A percentile compares a stretch with the other conserved stretches of the same genome.
phyloP scores from a whole-genome alignment of 1,140 invertebrate genomes.

The Danaus plexippus region DNA sequence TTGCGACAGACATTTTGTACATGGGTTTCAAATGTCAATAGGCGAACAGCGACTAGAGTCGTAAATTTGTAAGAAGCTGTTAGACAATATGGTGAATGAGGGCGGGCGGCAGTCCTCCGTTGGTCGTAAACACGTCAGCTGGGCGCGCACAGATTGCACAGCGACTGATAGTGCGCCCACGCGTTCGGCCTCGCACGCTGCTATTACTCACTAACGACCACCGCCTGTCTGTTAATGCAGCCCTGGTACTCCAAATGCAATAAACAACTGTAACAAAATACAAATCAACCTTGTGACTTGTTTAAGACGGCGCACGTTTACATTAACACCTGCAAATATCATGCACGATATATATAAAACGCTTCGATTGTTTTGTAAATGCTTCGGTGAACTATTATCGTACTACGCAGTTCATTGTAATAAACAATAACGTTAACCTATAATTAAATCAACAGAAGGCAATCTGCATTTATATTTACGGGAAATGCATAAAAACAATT shows the following conservation, averaged over 20 bases:
- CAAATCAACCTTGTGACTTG: constrained; percentile 23
- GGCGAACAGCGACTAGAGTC: constrained; percentile 14
- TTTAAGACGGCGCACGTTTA: constrained; percentile 17
- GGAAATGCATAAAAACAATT: constrained; percentile 15
- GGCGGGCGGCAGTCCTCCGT: constrained; percentile 46
- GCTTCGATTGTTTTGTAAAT: constrained; percentile 6
- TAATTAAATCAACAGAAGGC: too few species aligned
- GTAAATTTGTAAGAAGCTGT: constrained; percentile 58
- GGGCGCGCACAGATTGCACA: constrained; percentile 47
- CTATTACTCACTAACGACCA: constrained; percentile 52
- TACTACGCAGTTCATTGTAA: too few species aligned
- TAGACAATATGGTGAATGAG: constrained; percentile 62
- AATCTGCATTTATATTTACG: constrained; percentile 9
- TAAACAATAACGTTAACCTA: too few species aligned
- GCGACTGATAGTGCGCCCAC: constrained; percentile 37
- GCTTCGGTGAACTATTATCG: too few species aligned
- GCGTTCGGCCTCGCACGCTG: constrained; percentile 20
- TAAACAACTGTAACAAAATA: constrained; percentile 24
- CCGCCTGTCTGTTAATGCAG: constrained; percentile 38
- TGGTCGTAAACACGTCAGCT: constrained; percentile 60
- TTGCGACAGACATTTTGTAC: constrained; percentile 13
- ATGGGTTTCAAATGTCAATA: too few species aligned
- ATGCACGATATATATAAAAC: constrained; percentile 10
- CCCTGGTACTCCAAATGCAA: constrained; percentile 29
- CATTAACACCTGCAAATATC: constrained; percentile 18